Base-by-base conservation (phyloP, 2,113 vertebrate genomes). In the Apodemus sylvaticus region DNA sequence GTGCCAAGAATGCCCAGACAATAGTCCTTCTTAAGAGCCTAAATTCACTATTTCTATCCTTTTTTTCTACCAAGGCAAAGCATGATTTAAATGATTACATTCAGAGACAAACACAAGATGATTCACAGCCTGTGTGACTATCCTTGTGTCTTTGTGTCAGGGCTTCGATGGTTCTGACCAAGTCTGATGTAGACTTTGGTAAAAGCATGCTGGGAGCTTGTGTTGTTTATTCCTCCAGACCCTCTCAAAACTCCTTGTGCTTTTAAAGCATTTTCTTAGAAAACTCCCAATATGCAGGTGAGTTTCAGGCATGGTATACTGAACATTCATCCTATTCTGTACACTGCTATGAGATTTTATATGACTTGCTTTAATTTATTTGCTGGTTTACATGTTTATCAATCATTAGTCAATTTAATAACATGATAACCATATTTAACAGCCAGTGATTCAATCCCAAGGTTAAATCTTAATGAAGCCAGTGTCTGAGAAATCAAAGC, bases 311-410 rank as follows among this genome's bases (percentile, higher is more conserved):
- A 70, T 94, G 74, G 81, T 88, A 89, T 13, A 77, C 7, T 81
- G 45, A 86, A 45, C 17, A 73, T 64, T 94, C 17, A 58, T n/a
- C 13, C 34, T 12, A 29, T 64, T 36, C 68, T 87, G 4, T 31
- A 66, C 11, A 85, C 12, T 64, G 29, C 13, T 39, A 31, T 79
- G 86, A 88, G 70, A 26, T 83, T 87, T 94, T 83, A 86, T 60
- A 48, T 87, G 87, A 94, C 5, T 92, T 88, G 29, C 0, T 92
- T 66, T 88, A 82, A 89, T 83, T 26, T 94, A 58, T 31, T n/a
- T 60, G 31, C 17, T 24, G 81, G 7, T 42, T 53, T n/a, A 4
- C n/a, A 5, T 20, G 29, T 90, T 90, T 90, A 71, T 48, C 45
- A 93, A 26, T 3, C 39, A 78, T 74, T n/a, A 74, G 19, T 62